A percentile compares a stretch with the other conserved stretches of the same genome.
phyloP scores from a whole-genome alignment of 2,888 invertebrate genomes.

The Calephelis perditalis region DNA sequence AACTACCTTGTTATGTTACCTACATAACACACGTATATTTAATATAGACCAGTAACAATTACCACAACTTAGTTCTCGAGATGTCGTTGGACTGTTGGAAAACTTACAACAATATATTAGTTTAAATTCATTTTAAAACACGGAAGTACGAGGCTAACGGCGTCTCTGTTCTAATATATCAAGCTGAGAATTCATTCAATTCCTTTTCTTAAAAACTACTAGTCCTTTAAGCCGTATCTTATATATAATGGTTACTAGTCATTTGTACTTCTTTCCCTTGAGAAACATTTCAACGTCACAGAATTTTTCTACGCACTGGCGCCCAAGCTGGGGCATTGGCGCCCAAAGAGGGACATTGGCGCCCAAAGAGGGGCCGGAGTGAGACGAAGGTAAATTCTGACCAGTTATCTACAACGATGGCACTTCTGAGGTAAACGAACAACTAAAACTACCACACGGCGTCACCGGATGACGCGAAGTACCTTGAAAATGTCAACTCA shows the following conservation, averaged over 20 bases:
- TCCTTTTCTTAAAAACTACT: conserved; percentile 62
- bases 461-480: conserved; percentile 37
- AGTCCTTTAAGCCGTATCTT: conserved; percentile 63
- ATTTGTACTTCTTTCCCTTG: conserved; percentile 64
- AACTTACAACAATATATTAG: conserved; percentile 40
- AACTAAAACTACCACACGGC: conserved; percentile 51
- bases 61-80: conserved; percentile 44
- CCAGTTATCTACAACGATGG: conserved; percentile 50
- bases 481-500: conserved; percentile 57
- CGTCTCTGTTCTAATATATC: conserved; percentile 3
- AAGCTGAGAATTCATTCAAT: conserved; percentile 41
- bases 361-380: conserved; percentile 31
- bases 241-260: conserved; percentile 54
- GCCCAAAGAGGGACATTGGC: conserved; percentile 36
- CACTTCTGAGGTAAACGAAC: conserved; percentile 69
- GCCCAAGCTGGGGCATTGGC: conserved; percentile 28
- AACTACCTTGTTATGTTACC: conserved; percentile 59
- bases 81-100: conserved; percentile 52
- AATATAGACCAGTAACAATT: conserved; percentile 54
- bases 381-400: conserved; percentile 1
- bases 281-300: conserved; percentile 27
- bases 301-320: conserved; percentile 13
- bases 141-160: conserved; percentile 41
- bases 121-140: conserved; percentile 29
- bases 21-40: conserved; percentile 65